Base-by-base conservation (phyloP, 2,888 invertebrate genomes). In the Scaptomyza parva region DNA sequence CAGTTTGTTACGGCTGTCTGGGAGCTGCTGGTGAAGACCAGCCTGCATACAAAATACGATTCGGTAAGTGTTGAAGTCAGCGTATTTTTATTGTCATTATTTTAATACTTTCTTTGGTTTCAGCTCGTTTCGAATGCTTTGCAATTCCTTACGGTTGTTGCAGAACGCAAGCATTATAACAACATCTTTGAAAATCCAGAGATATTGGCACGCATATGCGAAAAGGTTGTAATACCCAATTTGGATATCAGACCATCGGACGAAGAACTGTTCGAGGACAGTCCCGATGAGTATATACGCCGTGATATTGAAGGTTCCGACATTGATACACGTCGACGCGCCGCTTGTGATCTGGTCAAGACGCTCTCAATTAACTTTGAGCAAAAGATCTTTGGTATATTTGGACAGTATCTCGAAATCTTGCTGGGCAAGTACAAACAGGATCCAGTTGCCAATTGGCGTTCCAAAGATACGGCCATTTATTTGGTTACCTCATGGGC, bases 251-350 rank as follows among this genome's bases (percentile, higher is more conserved):
- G 99, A 93, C 95, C 95, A 53, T 96, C 97, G 0, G 99, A 99
- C 92, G 96, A 97, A 91, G 99, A 99, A 91, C 91, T 98, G 43
- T 99, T 99, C 92, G 98, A 98, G 91, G 99, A 99, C 90, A 99
- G 99, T 90, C 97, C 99, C 0, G 98, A 99, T 88, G 99, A 99
- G 92, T 99, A 98, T 89, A 97, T 98, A 68, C 93, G 98, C 3
- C 93, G 98, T 28, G 99, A 99, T 92, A 97, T 99, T 70, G 99
- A 99, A 92, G 99, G 99, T 6, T 98, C 98, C 8, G 99, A 99
- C 92, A 96, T 98, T 67, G 99, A 99, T 91, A 99, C 99, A 0
- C 93, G 99, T 51, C 94, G 99, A 22, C 93, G 99, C 70, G 97
- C 99, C 22, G 99, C 99, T 44, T 98, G 99, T 92, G 99, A 99